phyloP scores from a whole-genome alignment of 2,888 invertebrate species.

The Charanyca ferruginea region DNA sequence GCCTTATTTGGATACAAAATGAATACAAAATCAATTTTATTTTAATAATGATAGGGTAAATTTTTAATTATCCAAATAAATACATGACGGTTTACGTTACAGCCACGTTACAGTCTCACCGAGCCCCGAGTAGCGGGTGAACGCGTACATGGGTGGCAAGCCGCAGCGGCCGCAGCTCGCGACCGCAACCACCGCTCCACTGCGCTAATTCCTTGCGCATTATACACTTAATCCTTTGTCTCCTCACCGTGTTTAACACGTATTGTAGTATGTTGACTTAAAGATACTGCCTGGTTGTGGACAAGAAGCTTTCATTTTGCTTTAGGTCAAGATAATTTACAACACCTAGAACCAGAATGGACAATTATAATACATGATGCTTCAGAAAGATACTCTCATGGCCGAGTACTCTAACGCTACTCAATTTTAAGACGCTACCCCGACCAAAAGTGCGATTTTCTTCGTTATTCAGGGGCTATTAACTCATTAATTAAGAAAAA shows the following conservation, averaged over 20 bases:
- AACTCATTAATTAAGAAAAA: too few relatives aligned
- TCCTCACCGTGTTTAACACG: slow-evolving; percentile 53
- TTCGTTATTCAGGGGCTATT: too few relatives aligned
- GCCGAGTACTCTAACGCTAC: too few relatives aligned
- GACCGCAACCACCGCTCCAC: slow-evolving; percentile 80
- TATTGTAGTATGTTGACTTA: slow-evolving; percentile 54
- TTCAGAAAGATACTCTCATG: neutral
- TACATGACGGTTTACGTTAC: slow-evolving; percentile 40
- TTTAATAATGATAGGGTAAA: too few relatives aligned
- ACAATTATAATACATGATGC: neutral
- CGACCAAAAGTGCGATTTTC: too few relatives aligned
- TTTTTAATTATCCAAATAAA: too few relatives aligned
- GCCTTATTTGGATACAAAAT: too few relatives aligned
- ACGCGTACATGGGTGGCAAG: slow-evolving; percentile 82
- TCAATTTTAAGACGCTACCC: too few relatives aligned
- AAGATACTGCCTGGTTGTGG: slow-evolving; percentile 20
- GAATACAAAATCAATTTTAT: too few relatives aligned
- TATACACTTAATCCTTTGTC: slow-evolving; percentile 74
- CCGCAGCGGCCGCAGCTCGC: slow-evolving; percentile 86
- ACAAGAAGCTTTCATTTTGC: slow-evolving; percentile 41
- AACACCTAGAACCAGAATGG: too few relatives aligned
- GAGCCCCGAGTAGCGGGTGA: slow-evolving; percentile 29
- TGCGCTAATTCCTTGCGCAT: slow-evolving; percentile 84
- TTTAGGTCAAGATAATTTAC: slow-evolving; percentile 47
- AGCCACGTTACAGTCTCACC: slow-evolving; percentile 25